Evolutionary conservation across 2,797 vertebrate genomes (phyloP).

Genomic region (Channallabes apus): DNA sequence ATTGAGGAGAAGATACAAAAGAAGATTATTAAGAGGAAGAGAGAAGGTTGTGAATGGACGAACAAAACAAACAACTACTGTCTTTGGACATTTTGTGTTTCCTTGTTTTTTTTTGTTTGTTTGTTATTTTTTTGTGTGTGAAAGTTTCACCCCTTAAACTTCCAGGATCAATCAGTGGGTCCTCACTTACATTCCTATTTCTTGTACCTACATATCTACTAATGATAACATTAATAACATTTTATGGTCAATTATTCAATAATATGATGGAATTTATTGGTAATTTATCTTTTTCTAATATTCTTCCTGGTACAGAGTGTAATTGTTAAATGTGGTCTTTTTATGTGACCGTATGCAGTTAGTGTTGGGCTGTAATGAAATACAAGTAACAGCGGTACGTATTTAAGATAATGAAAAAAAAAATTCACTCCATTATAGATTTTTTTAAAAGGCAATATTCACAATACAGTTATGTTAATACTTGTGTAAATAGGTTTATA

Average conservation of each 20-base stretch:
- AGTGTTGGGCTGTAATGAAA: neutral
- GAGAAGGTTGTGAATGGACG: neutral
- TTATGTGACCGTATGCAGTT: neutral
- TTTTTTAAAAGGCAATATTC: constrained; percentile 2
- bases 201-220: neutral
- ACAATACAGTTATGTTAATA: neutral
- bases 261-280: neutral
- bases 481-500: neutral
- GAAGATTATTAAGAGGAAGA: neutral
- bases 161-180: neutral
- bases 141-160: neutral
- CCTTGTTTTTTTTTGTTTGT: neutral
- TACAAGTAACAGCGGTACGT: neutral
- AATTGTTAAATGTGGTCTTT: constrained; percentile 11
- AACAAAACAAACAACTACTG: neutral
- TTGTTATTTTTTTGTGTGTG: neutral
- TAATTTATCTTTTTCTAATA: neutral
- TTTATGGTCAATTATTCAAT: neutral
- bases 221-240: neutral
- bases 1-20: neutral
- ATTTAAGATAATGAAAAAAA: neutral
- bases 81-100: neutral
- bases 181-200: neutral
- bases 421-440: neutral
- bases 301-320: neutral